A percentile compares a stretch with the other conserved stretches of the same genome.
Evolutionary conservation across 2,797 vertebrate genomes (phyloP).

Genomic region (Australoheros facetus): DNA sequence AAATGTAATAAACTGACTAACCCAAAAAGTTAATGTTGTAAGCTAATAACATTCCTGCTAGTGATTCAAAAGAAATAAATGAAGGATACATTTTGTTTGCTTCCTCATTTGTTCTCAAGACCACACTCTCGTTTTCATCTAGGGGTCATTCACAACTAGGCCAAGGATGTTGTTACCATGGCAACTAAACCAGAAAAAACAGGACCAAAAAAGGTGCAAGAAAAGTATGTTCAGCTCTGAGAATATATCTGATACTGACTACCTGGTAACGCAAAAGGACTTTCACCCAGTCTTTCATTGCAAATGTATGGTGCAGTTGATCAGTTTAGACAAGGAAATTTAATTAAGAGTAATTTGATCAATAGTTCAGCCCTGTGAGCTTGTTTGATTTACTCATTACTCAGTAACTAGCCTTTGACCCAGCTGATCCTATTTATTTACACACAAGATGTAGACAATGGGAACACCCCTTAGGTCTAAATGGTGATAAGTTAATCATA

Average conservation of each 20-base stretch:
- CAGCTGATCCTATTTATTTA: constrained; percentile 16
- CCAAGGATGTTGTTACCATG: constrained; percentile 76
- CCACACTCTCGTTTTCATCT: constrained; percentile 58
- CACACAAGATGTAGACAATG: neutral
- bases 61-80: constrained; percentile 9
- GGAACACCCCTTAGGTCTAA: neutral
- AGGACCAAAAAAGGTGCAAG: constrained; percentile 34
- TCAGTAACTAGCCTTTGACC: constrained; percentile 32
- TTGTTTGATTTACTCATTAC: constrained; percentile 10
- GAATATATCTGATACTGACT: neutral
- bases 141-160: constrained; percentile 77
- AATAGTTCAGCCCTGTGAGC: neutral
- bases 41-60: constrained; percentile 6
- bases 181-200: constrained; percentile 68
- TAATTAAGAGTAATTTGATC: neutral
- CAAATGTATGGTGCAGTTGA: neutral
- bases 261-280: neutral
- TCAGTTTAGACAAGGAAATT: neutral
- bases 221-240: constrained; percentile 15
- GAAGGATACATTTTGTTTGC: constrained; percentile 34
- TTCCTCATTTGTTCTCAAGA: constrained; percentile 43
- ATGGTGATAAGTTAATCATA: constrained; percentile 7
- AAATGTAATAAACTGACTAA: neutral
- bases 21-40: neutral
- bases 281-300: neutral